These are phyloP conservation scores for Tanypteryx hageni DNA, from an alignment of 2,888 invertebrate species.

Conservation along the genomic window DNA sequence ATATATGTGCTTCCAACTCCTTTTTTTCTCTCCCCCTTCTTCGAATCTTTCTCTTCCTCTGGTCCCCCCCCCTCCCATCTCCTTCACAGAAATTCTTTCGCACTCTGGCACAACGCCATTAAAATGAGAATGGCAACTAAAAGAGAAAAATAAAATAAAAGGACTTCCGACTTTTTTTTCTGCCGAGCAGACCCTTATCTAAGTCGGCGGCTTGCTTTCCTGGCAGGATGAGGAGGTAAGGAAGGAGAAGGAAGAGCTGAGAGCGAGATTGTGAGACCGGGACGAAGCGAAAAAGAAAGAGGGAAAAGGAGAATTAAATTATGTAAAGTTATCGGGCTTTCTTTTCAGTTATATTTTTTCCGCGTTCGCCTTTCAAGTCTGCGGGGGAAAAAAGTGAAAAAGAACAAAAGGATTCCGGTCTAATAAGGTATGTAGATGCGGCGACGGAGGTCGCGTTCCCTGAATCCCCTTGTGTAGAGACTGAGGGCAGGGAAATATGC, in stretches of 20 bases:
- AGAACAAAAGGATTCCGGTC: not conserved
- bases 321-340: not conserved
- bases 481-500: not conserved
- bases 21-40: too few species aligned
- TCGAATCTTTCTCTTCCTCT: too few species aligned
- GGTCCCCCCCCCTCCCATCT: not conserved
- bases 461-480: not conserved
- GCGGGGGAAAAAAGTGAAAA: not conserved
- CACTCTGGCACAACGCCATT: not conserved
- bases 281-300: not conserved
- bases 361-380: not conserved
- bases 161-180: not conserved
- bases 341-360: not conserved
- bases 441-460: not conserved
- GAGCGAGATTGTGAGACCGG: not conserved
- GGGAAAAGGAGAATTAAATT: not conserved
- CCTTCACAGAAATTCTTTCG: not conserved
- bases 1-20: too few species aligned
- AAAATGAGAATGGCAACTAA: not conserved
- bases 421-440: slow-evolving; percentile 16
- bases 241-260: not conserved
- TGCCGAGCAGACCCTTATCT: not conserved
- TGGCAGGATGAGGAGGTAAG: not conserved
- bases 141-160: not conserved
- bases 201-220: not conserved